phyloP scores from a whole-genome alignment of 1,140 invertebrate genomes.

The Drosophila littoralis region DNA sequence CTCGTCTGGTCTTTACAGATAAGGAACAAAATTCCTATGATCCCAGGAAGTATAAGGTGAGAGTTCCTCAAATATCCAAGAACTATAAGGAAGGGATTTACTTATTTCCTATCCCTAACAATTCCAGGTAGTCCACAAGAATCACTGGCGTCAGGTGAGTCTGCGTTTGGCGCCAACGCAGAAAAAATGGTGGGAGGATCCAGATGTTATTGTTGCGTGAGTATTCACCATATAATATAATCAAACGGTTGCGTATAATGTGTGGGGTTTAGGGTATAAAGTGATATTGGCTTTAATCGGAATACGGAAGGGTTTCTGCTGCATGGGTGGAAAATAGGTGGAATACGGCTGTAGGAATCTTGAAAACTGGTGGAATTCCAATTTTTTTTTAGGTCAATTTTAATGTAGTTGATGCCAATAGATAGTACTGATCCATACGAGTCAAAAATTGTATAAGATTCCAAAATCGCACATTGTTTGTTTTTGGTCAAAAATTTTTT shows the following conservation, averaged over 20 bases:
- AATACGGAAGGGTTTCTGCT: too few relatives aligned
- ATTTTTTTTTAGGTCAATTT: too few relatives aligned
- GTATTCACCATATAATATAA: conserved; percentile 50
- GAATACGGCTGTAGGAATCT: too few relatives aligned
- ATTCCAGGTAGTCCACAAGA: conserved; percentile 64
- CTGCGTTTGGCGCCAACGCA: conserved; percentile 67
- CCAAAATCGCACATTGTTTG: too few relatives aligned
- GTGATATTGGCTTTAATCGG: too few relatives aligned
- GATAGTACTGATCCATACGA: too few relatives aligned
- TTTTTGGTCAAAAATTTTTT: too few relatives aligned
- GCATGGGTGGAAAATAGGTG: too few relatives aligned
- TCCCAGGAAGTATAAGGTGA: conserved; percentile 68
- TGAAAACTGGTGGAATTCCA: too few relatives aligned
- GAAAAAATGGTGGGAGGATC: conserved; percentile 83
- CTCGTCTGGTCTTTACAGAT: conserved; percentile 69
- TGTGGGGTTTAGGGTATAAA: neutral
- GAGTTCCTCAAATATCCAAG: neutral
- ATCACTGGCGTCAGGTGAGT: conserved; percentile 78
- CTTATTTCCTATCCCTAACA: neutral
- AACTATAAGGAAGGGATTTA: neutral
- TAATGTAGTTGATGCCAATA: too few relatives aligned
- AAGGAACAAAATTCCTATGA: conserved; percentile 75
- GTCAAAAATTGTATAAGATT: too few relatives aligned
- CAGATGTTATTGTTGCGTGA: conserved; percentile 82
- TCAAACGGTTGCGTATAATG: neutral